phyloP scores from a whole-genome alignment of 2,797 vertebrate genomes.

The Ptychadena robeensis region DNA sequence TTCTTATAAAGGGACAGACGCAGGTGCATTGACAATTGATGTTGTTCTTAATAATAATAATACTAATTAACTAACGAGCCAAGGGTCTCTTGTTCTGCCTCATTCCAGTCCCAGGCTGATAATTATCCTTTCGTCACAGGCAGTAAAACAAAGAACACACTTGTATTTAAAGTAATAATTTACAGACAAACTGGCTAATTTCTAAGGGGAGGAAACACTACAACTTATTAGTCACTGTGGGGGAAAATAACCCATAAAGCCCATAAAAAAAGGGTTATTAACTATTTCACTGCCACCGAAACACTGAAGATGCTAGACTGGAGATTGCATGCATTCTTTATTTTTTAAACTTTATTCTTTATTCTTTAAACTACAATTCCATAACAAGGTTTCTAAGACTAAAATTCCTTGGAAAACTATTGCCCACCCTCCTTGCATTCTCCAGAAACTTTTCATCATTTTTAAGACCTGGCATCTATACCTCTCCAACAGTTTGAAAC shows the following conservation, averaged over 20 bases:
- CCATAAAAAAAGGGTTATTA: not conserved
- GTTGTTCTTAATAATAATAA: slow-evolving; percentile 44
- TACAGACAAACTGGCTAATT: slow-evolving; percentile 43
- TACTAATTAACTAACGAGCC: slow-evolving; percentile 44
- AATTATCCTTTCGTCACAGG: slow-evolving; percentile 53
- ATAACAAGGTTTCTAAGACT: no score
- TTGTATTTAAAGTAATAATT: slow-evolving; percentile 55
- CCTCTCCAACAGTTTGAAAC: no score
- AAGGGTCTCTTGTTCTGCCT: slow-evolving; percentile 28
- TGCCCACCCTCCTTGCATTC: no score
- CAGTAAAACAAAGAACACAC: slow-evolving; percentile 44
- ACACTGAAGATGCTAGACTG: not conserved
- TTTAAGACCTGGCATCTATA: no score
- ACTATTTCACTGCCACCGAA: not conserved
- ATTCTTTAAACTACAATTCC: no score
- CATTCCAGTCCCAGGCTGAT: slow-evolving; percentile 38
- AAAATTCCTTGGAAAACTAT: no score
- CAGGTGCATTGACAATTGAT: slow-evolving; percentile 43
- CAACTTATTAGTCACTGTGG: slow-evolving; percentile 23
- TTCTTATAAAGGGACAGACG: slow-evolving; percentile 3
- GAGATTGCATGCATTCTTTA: no score
- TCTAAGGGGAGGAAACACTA: slow-evolving; percentile 19
- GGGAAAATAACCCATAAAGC: not conserved
- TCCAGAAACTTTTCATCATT: no score
- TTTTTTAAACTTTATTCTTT: no score